Evolutionary conservation across 2,113 vertebrate species (phyloP).

Genomic region (Microtus pennsylvanicus): DNA sequence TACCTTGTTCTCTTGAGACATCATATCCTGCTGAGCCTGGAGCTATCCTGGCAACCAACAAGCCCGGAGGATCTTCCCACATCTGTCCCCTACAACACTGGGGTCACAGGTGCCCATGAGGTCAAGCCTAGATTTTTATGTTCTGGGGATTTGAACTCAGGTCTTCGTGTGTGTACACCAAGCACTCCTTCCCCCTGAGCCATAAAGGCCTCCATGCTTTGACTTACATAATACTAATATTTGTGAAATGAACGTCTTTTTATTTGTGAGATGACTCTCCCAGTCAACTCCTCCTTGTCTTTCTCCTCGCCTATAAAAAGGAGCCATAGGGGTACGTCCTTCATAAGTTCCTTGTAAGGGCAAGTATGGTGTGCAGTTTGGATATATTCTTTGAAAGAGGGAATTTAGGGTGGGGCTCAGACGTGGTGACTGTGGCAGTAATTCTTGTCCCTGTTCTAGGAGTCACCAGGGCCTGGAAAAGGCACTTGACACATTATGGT

Average conservation of each 20-base stretch:
- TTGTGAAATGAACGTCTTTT: background rate
- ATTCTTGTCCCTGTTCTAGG: background rate
- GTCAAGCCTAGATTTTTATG: background rate
- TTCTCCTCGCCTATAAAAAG: background rate
- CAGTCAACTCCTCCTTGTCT: background rate
- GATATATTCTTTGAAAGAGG: background rate
- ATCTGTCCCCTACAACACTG: background rate
- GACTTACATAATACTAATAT: background rate
- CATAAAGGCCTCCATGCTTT: background rate
- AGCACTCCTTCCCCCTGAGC: no score
- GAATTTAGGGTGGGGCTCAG: background rate
- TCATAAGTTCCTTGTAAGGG: background rate
- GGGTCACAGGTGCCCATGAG: no score
- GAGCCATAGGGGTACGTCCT: no score
- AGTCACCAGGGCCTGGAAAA: background rate
- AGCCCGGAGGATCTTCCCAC: background rate
- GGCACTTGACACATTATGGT: background rate
- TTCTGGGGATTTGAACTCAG: background rate
- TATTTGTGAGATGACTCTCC: background rate
- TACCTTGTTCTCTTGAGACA: background rate
- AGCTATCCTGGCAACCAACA: background rate
- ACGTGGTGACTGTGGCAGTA: background rate
- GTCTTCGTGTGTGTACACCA: background rate
- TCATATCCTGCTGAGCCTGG: background rate
- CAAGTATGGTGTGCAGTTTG: background rate